Percentiles rank a stretch among this genome's conserved stretches.
phyloP scores from a whole-genome alignment of 2,888 invertebrate genomes.

The Standfussiana lucernea region DNA sequence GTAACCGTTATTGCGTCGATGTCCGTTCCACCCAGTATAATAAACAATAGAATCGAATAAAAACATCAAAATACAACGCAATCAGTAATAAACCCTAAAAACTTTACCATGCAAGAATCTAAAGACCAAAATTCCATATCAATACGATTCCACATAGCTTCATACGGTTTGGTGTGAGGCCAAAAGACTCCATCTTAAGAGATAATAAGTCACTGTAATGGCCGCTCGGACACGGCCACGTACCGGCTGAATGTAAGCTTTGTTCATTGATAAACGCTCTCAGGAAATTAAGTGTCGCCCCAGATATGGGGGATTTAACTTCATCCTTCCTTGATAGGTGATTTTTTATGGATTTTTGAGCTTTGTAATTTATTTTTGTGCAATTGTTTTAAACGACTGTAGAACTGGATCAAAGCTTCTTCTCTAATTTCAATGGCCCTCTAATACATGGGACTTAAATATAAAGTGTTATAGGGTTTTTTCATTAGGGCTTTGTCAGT shows the following conservation, averaged over 20 bases:
- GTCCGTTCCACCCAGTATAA: too few species aligned
- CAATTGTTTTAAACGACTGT: background rate
- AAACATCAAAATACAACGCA: too few species aligned
- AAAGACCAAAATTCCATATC: background rate
- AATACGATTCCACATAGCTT: conserved; percentile 13
- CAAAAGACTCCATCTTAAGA: conserved; percentile 63
- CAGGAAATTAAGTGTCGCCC: conserved; percentile 47
- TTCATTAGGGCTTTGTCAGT: too few species aligned
- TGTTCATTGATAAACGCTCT: conserved; percentile 62
- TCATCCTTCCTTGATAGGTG: conserved; percentile 2
- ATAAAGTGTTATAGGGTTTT: too few species aligned
- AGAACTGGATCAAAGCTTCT: background rate
- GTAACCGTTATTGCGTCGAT: too few species aligned
- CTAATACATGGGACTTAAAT: background rate
- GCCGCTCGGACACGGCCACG: conserved; percentile 39
- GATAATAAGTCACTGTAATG: conserved; percentile 72
- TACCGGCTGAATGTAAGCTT: conserved; percentile 42
- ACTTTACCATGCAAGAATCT: background rate
- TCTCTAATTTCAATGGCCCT: background rate
- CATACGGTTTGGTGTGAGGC: conserved; percentile 36
- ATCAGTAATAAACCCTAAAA: background rate
- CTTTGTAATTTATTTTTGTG: background rate
- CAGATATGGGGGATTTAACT: conserved; percentile 25
- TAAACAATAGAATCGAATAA: too few species aligned
- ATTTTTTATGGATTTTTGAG: background rate